Base-by-base conservation (phyloP, 2,113 vertebrate genomes). In the Tauraco erythrolophus region DNA sequence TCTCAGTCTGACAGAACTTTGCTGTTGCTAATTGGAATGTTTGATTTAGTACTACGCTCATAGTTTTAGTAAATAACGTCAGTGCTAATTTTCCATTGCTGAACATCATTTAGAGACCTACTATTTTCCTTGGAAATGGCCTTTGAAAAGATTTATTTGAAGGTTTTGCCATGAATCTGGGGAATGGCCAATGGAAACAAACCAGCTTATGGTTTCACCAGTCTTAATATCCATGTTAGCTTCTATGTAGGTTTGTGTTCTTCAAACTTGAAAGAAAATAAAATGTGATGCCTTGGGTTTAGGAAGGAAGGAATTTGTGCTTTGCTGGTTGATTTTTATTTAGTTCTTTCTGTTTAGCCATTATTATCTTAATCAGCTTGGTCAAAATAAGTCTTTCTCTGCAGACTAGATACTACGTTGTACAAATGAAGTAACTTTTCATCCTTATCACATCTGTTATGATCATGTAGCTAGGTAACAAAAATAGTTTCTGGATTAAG, bases 51-150 rank as follows among this genome's bases (percentile, higher is more conserved):
- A 33, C 15, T 74, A 60, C 69, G 62, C 23, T 31, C 6, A 37
- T 19, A 23, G 35, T 69, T 89, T 81, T 30, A 43, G 21, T 81
- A 70, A 92, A 46, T 61, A 80, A 60, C 28, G 39, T 71, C 1
- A 11, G 22, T 88, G 50, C 66, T 91, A 77, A 18, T 74, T 92
- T 94, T 89, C 64, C 27, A 4, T 61, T 77, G 35, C 45, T 60
- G 46, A 54, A n/a, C 0, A 0, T 51, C 4, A 35, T 77, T 74
- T 94, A 50, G 41, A 45, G 37, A 57, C 15, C 3, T 66, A 33
- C n/a, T 65, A 11, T 79, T 94, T 87, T 72, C 33, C n/a, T 72
- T 84, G 68, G 94, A 85, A 88, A 23, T 39, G 18, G 65, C 11
- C 28, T 72, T 66, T 48, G 37, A 30, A 72, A 64, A 35, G 6